Percentiles rank a stretch among this genome's conserved stretches.
Conservation (phyloP, 2,888 invertebrate species). For the Leptopilina syphax region DNA sequence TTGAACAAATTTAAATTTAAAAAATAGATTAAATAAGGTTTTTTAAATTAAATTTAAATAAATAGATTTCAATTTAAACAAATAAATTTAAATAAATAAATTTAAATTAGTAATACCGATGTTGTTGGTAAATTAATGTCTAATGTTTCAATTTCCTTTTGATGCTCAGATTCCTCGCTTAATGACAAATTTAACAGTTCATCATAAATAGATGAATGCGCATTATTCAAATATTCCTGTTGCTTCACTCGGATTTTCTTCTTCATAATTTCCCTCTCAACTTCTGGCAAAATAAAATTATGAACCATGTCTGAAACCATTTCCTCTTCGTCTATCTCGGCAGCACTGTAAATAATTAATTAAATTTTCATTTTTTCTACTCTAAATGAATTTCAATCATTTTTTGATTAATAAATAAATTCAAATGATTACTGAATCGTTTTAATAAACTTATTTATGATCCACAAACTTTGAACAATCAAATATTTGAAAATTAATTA, state of each 20-base stretch:
- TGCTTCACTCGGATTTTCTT: conserved; percentile 74
- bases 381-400: background rate
- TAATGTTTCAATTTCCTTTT: background rate
- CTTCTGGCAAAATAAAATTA: conserved; percentile 74
- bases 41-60: too few species aligned
- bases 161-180: background rate
- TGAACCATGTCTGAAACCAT: conserved; percentile 71
- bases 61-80: too few species aligned
- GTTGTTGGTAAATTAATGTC: background rate
- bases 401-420: too few species aligned
- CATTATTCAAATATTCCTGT: conserved; percentile 72
- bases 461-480: too few species aligned
- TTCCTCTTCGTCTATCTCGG: conserved; percentile 62
- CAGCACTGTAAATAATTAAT: conserved; percentile 48
- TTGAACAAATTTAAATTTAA: too few species aligned
- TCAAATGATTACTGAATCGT: too few species aligned
- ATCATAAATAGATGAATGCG: conserved; percentile 75
- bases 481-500: too few species aligned
- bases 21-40: too few species aligned
- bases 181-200: conserved; percentile 59
- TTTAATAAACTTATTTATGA: too few species aligned
- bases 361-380: background rate
- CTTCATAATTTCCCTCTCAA: conserved; percentile 76
- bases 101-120: background rate
- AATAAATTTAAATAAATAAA: background rate